phyloP scores from a whole-genome alignment of 1,140 invertebrate genomes.

The Panulirus ornatus region DNA sequence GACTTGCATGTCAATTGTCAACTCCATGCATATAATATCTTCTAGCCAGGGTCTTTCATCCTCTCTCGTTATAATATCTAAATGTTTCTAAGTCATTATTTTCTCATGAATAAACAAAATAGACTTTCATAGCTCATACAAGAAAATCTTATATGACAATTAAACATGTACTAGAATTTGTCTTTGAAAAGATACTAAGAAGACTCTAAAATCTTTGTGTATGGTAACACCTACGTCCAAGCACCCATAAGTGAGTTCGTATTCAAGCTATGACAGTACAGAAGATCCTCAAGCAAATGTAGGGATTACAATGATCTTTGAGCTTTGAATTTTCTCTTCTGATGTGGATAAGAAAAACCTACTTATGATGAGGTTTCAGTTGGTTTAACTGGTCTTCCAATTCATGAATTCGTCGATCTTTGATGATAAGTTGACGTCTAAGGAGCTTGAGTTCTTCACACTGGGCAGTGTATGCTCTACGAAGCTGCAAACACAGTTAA shows the following conservation, averaged over 20 bases:
- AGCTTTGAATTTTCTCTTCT: conserved; percentile 1
- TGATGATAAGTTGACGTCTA: conserved; percentile 57
- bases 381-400: conserved; percentile 63
- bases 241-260: not conserved
- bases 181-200: not conserved
- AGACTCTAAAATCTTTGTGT: not conserved
- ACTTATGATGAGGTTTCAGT: conserved; percentile 42
- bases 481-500: conserved; percentile 15
- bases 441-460: conserved; percentile 66
- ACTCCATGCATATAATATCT: no score
- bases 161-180: not conserved
- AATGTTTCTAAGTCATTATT: not conserved
- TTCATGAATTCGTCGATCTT: conserved; percentile 63
- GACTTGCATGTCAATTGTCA: no score
- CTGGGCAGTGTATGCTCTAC: conserved; percentile 66
- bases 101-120: not conserved
- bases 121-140: not conserved
- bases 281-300: not conserved
- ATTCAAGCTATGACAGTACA: not conserved
- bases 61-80: not conserved
- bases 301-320: not conserved
- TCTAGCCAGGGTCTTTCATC: not conserved
- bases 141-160: conserved; percentile 4
- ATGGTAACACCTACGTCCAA: not conserved
- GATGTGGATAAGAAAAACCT: not conserved